Conservation (phyloP, 1,140 invertebrate species). For the Schlechtendalia chinensis region DNA sequence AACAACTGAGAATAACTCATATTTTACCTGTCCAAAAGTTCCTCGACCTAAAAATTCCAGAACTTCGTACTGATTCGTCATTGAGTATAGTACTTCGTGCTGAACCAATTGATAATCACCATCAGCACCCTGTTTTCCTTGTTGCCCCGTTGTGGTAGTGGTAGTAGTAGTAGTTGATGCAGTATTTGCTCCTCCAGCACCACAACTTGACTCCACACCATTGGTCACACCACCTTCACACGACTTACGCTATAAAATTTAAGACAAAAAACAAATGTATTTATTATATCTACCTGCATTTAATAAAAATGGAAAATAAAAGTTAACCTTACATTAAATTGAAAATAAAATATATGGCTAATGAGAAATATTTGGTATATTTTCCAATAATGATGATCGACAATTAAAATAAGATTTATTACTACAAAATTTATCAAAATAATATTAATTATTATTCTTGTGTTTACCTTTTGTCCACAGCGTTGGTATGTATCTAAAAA, state of each 20-base stretch:
- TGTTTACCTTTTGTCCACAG: conserved; percentile 66
- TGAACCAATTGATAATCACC: conserved; percentile 98
- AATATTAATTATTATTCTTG: too few relatives aligned
- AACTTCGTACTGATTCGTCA: conserved; percentile 91
- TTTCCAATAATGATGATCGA: too few relatives aligned
- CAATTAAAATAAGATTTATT: too few relatives aligned
- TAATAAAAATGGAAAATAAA: too few relatives aligned
- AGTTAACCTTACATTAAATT: too few relatives aligned
- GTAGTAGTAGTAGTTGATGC: conserved; percentile 69
- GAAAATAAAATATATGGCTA: too few relatives aligned
- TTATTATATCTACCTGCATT: too few relatives aligned
- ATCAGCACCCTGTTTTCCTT: conserved; percentile 62
- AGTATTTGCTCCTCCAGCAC: conserved; percentile 54
- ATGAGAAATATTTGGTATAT: too few relatives aligned
- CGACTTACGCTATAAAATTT: conserved; percentile 61
- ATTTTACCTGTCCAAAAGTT: conserved; percentile 87
- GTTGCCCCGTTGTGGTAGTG: conserved; percentile 63
- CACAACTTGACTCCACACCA: conserved; percentile 55
- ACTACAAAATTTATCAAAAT: too few relatives aligned
- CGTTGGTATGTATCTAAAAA: conserved; percentile 70
- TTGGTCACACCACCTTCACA: conserved; percentile 62
- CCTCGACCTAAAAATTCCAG: conserved; percentile 97
- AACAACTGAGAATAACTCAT: neutral
- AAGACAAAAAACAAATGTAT: too few relatives aligned
- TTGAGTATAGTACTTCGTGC: conserved; percentile 93